A percentile compares a stretch with the other conserved stretches of the same genome.
phyloP scores from a whole-genome alignment of 2,888 invertebrate genomes.

The Ceriagrion tenellum region DNA sequence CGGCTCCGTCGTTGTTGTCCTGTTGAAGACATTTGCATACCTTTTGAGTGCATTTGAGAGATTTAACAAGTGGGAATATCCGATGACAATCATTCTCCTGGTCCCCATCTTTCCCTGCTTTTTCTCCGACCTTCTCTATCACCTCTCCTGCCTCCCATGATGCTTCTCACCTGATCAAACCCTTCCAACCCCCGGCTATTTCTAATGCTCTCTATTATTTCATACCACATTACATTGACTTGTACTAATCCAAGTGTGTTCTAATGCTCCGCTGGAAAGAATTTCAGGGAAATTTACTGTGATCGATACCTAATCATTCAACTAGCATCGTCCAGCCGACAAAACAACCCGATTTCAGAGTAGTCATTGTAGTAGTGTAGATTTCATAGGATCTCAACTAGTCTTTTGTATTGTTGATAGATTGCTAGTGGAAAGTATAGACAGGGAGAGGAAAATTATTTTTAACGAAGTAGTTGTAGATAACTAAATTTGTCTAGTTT shows the following conservation, averaged over 20 bases:
- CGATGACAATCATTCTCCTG: constrained; percentile 38
- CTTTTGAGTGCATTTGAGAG: background rate
- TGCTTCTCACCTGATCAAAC: background rate
- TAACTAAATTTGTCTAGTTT: constrained; percentile 65
- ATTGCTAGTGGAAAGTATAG: constrained; percentile 55
- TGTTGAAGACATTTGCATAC: background rate
- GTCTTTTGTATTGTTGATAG: constrained; percentile 68
- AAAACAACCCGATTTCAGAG: constrained; percentile 67
- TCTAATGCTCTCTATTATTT: constrained; percentile 47
- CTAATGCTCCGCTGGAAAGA: constrained; percentile 65
- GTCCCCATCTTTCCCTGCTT: background rate
- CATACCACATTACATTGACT: constrained; percentile 44
- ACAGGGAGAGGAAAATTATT: constrained; percentile 66
- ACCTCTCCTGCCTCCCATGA: background rate
- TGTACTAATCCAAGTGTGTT: constrained; percentile 63
- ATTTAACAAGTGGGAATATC: background rate
- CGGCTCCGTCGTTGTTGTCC: background rate
- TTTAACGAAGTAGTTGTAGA: constrained; percentile 61
- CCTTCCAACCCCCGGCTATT: constrained; percentile 21
- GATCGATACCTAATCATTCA: constrained; percentile 65
- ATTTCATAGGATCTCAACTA: constrained; percentile 64
- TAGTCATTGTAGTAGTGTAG: constrained; percentile 64
- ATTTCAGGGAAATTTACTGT: constrained; percentile 65
- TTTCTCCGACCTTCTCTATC: background rate
- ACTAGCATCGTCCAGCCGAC: constrained; percentile 66